Base-by-base conservation (phyloP, 2,888 invertebrate species). In the Aproaerema taeniolella region DNA sequence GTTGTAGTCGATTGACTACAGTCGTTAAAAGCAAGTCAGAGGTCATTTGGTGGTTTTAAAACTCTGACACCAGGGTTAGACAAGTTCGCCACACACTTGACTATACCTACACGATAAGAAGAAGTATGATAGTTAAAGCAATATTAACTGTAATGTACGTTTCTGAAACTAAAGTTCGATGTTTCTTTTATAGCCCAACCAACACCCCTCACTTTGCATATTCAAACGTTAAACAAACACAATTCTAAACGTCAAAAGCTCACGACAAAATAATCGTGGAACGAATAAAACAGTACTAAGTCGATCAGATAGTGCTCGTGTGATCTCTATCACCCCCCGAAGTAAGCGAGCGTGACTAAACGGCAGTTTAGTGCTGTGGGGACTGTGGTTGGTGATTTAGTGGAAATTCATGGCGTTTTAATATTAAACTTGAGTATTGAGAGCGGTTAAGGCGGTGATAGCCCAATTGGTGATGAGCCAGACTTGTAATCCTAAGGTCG, bases 331-430 rank as follows among this genome's bases (percentile, higher is more conserved):
- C 32, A 17, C 32, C n/a, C 32, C 9, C 32, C 8, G 11, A 16
- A 12, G 8, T 12, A 53, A 58, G 51, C 42, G 50, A 41, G 54
- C 61, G 63, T 58, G 51, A 61, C 61, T 58, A 61, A 65, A 55
- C 41, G 46, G 25, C 26, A 13, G 20, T 43, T 31, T 31, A 31
- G 29, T n/a, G 28, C 28, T 20, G 20, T 20, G 5, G 4, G 20
- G 7, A 20, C 20, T 20, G 4, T 20, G 4, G 4, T 20, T 20
- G 5, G 20, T 20, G 20, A 20, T 7, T 20, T 20, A 20, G 4
- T 20, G 20, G 4, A 20, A 7, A 20, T 20, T 20, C 7, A 20
- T 20, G 20, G 20, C 20, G 7, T 20, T 20, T 6, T 6, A 4
- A 6, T 6, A 4, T 20, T 20, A 7, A 7, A 6, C 20, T 4